Conservation (phyloP, 92 coral and sea anemone genomes). For the Metridium senile region DNA sequence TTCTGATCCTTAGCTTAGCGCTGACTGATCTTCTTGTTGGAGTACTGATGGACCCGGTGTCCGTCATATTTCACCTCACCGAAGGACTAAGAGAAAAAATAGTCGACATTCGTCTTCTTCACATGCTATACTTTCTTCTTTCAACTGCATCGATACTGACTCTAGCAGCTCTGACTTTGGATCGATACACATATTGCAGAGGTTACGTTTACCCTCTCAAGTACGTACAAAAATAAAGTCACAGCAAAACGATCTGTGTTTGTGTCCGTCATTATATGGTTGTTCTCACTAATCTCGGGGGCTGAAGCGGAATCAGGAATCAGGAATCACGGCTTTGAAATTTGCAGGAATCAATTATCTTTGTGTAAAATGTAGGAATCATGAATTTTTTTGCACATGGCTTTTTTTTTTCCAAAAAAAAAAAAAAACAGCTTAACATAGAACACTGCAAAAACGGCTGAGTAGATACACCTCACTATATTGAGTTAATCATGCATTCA, state of each 20-base stretch:
- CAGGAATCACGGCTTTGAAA: too few relatives aligned
- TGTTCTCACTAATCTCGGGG: too few relatives aligned
- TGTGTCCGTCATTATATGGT: constrained; percentile 70
- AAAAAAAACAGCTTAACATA: too few relatives aligned
- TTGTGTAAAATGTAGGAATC: too few relatives aligned
- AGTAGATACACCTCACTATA: too few relatives aligned
- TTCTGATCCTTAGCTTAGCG: constrained; percentile 72
- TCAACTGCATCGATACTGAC: constrained; percentile 84
- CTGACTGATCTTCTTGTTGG: constrained; percentile 87
- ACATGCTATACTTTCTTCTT: constrained; percentile 66
- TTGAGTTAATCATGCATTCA: too few relatives aligned
- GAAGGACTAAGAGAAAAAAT: constrained; percentile 57
- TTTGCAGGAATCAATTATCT: too few relatives aligned
- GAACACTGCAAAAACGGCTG: too few relatives aligned
- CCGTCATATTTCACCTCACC: constrained; percentile 67
- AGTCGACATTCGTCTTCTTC: constrained; percentile 61
- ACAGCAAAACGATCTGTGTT: constrained; percentile 56
- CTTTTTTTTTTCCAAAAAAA: too few relatives aligned
- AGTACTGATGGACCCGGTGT: constrained; percentile 72
- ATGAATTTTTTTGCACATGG: too few relatives aligned
- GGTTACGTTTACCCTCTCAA: constrained; percentile 54
- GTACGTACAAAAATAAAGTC: constrained; percentile 61
- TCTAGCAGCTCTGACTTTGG: constrained; percentile 73
- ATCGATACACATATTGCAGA: constrained; percentile 87
- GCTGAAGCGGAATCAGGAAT: too few relatives aligned